phyloP scores from a whole-genome alignment of 1,140 invertebrate genomes.

The Pseudomyrmex concolor region DNA sequence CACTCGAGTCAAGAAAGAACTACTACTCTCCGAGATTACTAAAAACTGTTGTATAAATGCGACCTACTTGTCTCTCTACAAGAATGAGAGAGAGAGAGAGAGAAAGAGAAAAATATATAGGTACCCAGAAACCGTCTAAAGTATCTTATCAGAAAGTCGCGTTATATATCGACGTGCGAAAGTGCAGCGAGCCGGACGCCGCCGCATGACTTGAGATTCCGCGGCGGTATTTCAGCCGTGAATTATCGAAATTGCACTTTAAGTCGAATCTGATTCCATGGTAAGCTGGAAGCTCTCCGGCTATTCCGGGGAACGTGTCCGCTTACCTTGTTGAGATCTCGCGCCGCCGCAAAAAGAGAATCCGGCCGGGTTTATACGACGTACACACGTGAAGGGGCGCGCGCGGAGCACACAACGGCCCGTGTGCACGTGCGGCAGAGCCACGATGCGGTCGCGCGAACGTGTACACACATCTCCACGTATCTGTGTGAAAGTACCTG shows the following conservation, averaged over 20 bases:
- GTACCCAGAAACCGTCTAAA: neutral
- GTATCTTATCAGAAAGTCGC: neutral
- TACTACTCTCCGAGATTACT: conserved; percentile 33
- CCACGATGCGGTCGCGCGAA: conserved; percentile 20
- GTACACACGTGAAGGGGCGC: conserved; percentile 55
- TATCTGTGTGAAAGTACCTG: conserved; percentile 65
- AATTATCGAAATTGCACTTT: conserved; percentile 67
- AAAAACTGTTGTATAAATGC: neutral
- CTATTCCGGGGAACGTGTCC: conserved; percentile 56
- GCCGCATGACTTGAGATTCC: conserved; percentile 25
- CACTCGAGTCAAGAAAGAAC: neutral
- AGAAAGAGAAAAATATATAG: too few species aligned
- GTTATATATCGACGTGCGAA: conserved; percentile 8
- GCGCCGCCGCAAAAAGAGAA: conserved; percentile 70
- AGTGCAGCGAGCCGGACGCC: neutral
- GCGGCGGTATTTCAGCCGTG: conserved; percentile 38
- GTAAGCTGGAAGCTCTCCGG: conserved; percentile 39
- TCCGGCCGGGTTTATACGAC: conserved; percentile 73
- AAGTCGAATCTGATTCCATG: conserved; percentile 67
- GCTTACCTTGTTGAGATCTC: conserved; percentile 60
- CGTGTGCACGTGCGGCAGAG: conserved; percentile 37
- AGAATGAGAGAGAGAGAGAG: too few species aligned
- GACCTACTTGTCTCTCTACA: conserved; percentile 24
- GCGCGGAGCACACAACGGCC: conserved; percentile 58
- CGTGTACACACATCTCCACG: conserved; percentile 40